These are phyloP conservation scores for Lutraria lutraria DNA, from an alignment of 2,888 invertebrate species.

Conservation along the genomic window DNA sequence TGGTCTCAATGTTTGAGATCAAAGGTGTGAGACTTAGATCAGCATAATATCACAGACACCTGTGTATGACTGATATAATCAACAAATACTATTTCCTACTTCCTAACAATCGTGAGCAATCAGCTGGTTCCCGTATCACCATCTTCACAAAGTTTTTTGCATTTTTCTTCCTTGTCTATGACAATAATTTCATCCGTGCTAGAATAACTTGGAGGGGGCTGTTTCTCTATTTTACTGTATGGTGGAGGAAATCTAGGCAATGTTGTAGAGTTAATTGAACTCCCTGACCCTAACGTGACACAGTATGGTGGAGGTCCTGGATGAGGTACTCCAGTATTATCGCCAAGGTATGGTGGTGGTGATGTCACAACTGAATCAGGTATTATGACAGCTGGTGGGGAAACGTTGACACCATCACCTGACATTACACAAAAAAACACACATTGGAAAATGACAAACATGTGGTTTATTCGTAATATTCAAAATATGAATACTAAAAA, in stretches of 20 bases:
- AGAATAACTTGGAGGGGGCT: slow-evolving; percentile 65
- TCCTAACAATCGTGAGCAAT: background rate
- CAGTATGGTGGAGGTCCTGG: slow-evolving; percentile 67
- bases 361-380: slow-evolving; percentile 58
- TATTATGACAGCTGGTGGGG: slow-evolving; percentile 45
- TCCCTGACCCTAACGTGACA: slow-evolving; percentile 61
- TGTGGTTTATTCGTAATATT: too few relatives aligned
- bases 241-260: slow-evolving; percentile 64
- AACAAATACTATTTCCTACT: background rate
- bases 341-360: slow-evolving; percentile 65
- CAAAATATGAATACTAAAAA: too few relatives aligned
- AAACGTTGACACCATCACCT: slow-evolving; percentile 39
- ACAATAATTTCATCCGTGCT: slow-evolving; percentile 50
- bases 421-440: background rate
- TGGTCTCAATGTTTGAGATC: slow-evolving; percentile 8
- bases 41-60: slow-evolving; percentile 2
- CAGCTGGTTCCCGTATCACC: slow-evolving; percentile 17
- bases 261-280: slow-evolving; percentile 65
- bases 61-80: background rate
- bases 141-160: slow-evolving; percentile 24
- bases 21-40: background rate
- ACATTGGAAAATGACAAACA: too few relatives aligned
- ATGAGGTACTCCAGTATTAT: slow-evolving; percentile 67
- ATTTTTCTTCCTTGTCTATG: slow-evolving; percentile 4
- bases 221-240: slow-evolving; percentile 59